Evolutionary conservation across 2,113 vertebrate species (phyloP).

Genomic region (Zeus faber): DNA sequence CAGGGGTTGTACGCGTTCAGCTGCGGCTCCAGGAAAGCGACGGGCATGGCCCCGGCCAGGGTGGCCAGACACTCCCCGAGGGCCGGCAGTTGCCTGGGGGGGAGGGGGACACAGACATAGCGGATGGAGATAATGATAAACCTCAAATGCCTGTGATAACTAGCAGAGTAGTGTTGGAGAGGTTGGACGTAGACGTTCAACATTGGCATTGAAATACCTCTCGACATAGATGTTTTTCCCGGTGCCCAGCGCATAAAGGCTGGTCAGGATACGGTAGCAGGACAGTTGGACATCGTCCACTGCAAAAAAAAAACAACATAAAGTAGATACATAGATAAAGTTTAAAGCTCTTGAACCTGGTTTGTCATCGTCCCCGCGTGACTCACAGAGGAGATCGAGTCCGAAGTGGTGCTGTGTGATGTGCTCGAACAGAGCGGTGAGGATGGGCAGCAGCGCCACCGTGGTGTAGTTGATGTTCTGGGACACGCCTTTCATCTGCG

Average conservation of each 20-base stretch:
- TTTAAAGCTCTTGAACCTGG: background rate
- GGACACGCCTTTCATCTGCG: slow-evolving; percentile 96
- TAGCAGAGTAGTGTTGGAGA: background rate
- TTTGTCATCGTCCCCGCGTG: slow-evolving; percentile 3
- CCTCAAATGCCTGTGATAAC: background rate
- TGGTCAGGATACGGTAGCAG: slow-evolving; percentile 93
- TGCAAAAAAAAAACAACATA: slow-evolving; percentile 57
- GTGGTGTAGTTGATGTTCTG: slow-evolving; percentile 99
- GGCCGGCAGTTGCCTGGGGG: slow-evolving; percentile 89
- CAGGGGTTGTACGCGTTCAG: slow-evolving; percentile 90
- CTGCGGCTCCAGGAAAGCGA: slow-evolving; percentile 93
- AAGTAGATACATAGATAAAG: background rate
- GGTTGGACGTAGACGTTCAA: background rate
- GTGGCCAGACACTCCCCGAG: slow-evolving; percentile 97
- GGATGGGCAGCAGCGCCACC: slow-evolving; percentile 89
- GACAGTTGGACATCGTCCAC: slow-evolving; percentile 96
- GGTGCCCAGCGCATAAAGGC: slow-evolving; percentile 93
- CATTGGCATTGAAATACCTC: slow-evolving; percentile 71
- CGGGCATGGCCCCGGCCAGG: slow-evolving; percentile 92
- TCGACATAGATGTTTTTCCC: slow-evolving; percentile 99
- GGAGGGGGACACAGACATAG: too few relatives aligned
- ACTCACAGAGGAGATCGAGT: slow-evolving; percentile 92
- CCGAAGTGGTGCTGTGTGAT: slow-evolving; percentile 94
- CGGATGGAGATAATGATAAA: slow-evolving; percentile 1
- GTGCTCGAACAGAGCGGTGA: slow-evolving; percentile 96